These are phyloP conservation scores for Chrysemys picta DNA, from an alignment of 2,113 vertebrate genomes.

Conservation along the genomic window DNA sequence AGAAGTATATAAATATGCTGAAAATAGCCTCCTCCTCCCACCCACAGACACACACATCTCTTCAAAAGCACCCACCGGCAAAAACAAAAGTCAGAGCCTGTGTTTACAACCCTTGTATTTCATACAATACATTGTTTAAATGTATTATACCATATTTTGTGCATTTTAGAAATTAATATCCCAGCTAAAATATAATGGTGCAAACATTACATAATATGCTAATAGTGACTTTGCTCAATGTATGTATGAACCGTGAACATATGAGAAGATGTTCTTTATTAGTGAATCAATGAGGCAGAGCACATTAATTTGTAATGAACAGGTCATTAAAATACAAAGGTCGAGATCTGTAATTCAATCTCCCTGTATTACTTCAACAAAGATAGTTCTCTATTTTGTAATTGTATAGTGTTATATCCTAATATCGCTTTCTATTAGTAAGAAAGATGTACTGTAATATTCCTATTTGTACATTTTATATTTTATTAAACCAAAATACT, in stretches of 20 bases:
- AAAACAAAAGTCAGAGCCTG: too few species aligned
- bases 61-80: too few species aligned
- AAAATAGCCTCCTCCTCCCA: too few species aligned
- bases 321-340: not conserved
- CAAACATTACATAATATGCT: fast-evolving
- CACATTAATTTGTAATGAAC: not conserved
- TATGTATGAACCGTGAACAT: not conserved
- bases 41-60: too few species aligned
- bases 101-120: not conserved
- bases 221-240: fast-evolving
- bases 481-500: not conserved
- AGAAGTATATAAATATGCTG: not conserved
- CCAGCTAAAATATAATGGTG: fast-evolving
- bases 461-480: not conserved
- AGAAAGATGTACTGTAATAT: not conserved
- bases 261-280: not conserved
- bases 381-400: fast-evolving
- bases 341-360: not conserved
- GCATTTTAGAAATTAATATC: not conserved
- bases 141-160: not conserved
- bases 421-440: not conserved
- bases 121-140: not conserved
- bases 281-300: not conserved
- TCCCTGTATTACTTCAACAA: not conserved
- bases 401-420: not conserved